These are phyloP conservation scores for Poeciliopsis paucimaculata DNA, from an alignment of 2,797 vertebrate genomes.

Conservation along the genomic window DNA sequence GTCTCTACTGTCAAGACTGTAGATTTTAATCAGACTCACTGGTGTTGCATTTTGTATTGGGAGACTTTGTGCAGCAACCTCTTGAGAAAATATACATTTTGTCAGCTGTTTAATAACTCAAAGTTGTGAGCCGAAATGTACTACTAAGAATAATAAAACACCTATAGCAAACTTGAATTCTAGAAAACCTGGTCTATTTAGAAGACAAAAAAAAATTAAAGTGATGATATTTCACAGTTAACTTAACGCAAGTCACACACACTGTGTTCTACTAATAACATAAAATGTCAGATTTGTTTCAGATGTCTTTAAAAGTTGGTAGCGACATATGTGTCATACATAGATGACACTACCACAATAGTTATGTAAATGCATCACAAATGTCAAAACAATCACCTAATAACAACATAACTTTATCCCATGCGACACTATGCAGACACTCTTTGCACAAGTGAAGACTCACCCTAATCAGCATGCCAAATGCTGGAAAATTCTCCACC, in stretches of 20 bases:
- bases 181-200: not conserved
- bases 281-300: not conserved
- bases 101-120: slow-evolving; percentile 23
- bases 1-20: slow-evolving; percentile 7
- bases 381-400: not conserved
- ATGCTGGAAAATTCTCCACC: not conserved
- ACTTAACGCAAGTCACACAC: not conserved
- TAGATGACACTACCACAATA: not conserved
- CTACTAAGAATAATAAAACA: not conserved
- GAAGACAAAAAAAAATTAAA: not conserved
- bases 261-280: not conserved
- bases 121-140: not conserved
- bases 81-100: slow-evolving; percentile 13
- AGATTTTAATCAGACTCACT: slow-evolving; percentile 29
- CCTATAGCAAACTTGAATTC: not conserved
- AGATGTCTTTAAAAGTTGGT: not conserved
- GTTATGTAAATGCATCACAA: not conserved
- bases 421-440: not conserved
- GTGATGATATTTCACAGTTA: not conserved
- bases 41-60: slow-evolving; percentile 14
- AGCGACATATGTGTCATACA: not conserved
- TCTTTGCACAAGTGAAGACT: not conserved
- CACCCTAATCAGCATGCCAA: not conserved
- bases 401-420: not conserved
- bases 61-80: slow-evolving; percentile 14